A percentile compares a stretch with the other conserved stretches of the same genome.
phyloP scores from a whole-genome alignment of 1,140 invertebrate genomes.

The Sinonovacula constricta region DNA sequence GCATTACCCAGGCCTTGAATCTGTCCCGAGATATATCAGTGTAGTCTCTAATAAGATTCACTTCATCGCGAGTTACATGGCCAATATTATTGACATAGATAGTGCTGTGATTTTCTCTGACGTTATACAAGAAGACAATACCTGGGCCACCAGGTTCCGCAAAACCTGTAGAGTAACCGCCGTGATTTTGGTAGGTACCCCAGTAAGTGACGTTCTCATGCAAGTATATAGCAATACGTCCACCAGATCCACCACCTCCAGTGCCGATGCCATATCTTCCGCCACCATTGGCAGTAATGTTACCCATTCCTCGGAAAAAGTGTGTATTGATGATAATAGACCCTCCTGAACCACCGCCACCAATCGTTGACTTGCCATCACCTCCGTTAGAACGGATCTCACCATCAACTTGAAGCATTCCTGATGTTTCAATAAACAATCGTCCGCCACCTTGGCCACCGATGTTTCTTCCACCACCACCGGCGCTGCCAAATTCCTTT shows the following conservation, averaged over 20 bases:
- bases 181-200: conserved; percentile 63
- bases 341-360: conserved; percentile 68
- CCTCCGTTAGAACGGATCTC: conserved; percentile 61
- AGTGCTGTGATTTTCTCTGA: conserved; percentile 60
- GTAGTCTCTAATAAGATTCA: conserved; percentile 61
- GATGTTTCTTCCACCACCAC: conserved; percentile 57
- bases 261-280: conserved; percentile 50
- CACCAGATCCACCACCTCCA: conserved; percentile 67
- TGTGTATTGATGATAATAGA: conserved; percentile 63
- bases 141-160: conserved; percentile 68
- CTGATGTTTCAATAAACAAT: conserved; percentile 59
- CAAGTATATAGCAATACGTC: conserved; percentile 67
- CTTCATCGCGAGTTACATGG: conserved; percentile 41
- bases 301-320: conserved; percentile 63
- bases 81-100: conserved; percentile 66
- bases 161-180: conserved; percentile 49
- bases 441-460: conserved; percentile 68
- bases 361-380: conserved; percentile 45
- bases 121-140: conserved; percentile 65
- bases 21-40: conserved; percentile 61
- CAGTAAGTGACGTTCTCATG: conserved; percentile 65
- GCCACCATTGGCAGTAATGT: conserved; percentile 72
- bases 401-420: conserved; percentile 62
- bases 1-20: conserved; percentile 72
- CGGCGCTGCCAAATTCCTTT: conserved; percentile 62